Base-by-base conservation (phyloP, 2,797 vertebrate genomes). In the Aphelocoma californica region DNA sequence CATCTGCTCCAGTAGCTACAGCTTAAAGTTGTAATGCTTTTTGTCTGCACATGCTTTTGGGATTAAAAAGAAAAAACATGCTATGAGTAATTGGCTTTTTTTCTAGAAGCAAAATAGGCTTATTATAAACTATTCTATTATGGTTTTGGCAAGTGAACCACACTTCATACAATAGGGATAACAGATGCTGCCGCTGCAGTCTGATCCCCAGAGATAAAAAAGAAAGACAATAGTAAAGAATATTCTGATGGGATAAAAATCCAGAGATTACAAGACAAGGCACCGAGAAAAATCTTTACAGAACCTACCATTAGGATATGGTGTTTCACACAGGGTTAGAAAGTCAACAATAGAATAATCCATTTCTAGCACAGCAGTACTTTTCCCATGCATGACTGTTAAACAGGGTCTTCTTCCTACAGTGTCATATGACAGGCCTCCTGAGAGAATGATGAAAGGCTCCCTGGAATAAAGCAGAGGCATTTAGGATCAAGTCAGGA, bases 331-430 rank as follows among this genome's bases (percentile, higher is more conserved):
- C n/a, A 99, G 98, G 1, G 99, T 99, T 69, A 99, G 98, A 96
- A 99, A 99, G 96, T 99, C 99, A 88, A 99, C 99, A 69, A 99
- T 99, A 36, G 99, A 98, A 96, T 99, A 99, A 98, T 99, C 99
- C 99, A 99, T 99, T 98, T 99, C 99, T 95, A 99, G 98, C 83
- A 99, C 99, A 57, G 99, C 97, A 32, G 99, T 99, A 97, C 99
- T 99, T 95, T 99, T 99, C 19, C 99, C 99, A 34, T 99, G 99
- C 99, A 99, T 99, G 94, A 99, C 99, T n/a, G 99, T 99, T 97
- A 99, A 98, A 97, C 99, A 99, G 72, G 99, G 98, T 98, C 99
- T 98, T 96, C 99, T 98, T 95, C 99, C 99, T 91, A 99, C 98
- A 28, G 99, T 99, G 81, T 99, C 99, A 69, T 99, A 99, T 10